Evolutionary conservation across 2,888 invertebrate species (phyloP).

Genomic region (Nephrocerus scutellatus): DNA sequence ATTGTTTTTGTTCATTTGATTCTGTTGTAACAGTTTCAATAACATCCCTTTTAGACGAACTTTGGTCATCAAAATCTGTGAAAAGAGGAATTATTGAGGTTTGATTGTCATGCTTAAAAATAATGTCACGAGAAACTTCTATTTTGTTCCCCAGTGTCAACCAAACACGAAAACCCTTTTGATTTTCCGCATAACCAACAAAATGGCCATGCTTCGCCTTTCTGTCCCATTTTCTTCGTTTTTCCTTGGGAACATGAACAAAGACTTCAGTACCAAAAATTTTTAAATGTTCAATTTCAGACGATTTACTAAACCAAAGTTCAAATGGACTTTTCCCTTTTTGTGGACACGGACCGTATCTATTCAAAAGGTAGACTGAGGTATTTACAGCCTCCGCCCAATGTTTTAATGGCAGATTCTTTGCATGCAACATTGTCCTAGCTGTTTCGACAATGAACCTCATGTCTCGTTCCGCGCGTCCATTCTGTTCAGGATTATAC

Average conservation of each 20-base stretch:
- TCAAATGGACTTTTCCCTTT: slow-evolving; percentile 26
- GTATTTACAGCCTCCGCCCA: slow-evolving; percentile 42
- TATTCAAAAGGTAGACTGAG: slow-evolving; percentile 34
- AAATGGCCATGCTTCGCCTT: slow-evolving; percentile 15
- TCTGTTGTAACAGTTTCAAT: too few relatives aligned
- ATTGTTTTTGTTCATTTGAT: too few relatives aligned
- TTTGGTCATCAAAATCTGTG: too few relatives aligned
- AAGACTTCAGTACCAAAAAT: slow-evolving; percentile 12
- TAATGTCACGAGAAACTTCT: too few relatives aligned
- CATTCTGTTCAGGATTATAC: slow-evolving; percentile 39
- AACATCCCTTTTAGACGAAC: too few relatives aligned
- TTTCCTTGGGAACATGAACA: slow-evolving; percentile 14
- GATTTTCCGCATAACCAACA: slow-evolving; percentile 15
- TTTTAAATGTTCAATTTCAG: slow-evolving; percentile 7
- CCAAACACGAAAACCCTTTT: slow-evolving; percentile 16
- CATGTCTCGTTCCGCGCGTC: slow-evolving; percentile 34
- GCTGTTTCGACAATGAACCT: slow-evolving; percentile 34
- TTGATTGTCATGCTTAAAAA: too few relatives aligned
- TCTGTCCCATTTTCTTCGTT: slow-evolving; percentile 13
- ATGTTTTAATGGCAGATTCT: slow-evolving; percentile 23
- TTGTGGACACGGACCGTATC: slow-evolving; percentile 25
- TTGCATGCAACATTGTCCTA: slow-evolving; percentile 22
- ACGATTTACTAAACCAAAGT: slow-evolving; percentile 20
- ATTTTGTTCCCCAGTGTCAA: too few relatives aligned
- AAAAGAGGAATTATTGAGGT: too few relatives aligned